Evolutionary conservation across 2,888 invertebrate species (phyloP), one percentile per base, ranked within the genome.

Genomic region (Drosophila colorata): DNA sequence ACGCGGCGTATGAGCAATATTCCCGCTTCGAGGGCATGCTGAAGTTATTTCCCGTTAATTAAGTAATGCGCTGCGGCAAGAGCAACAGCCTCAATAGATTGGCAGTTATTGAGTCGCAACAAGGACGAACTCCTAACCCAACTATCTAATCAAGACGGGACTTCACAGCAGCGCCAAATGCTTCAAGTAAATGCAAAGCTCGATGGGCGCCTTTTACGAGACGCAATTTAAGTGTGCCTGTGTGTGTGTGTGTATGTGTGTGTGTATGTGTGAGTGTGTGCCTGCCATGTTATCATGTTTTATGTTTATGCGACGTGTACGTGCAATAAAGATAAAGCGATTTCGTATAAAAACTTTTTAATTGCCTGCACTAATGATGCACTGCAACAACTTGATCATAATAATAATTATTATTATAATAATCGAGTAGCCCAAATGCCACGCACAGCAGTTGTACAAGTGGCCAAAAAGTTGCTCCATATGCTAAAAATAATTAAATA

Each of bases 291-390:
- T 85, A 84, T 87, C 77, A 79, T 84, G 69, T 80, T 85, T 87
- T 78, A 86, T 86, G 85, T 76, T 85, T 82, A 78, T 85, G 67
- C 73, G 69, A 69, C 81, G 67, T 81, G 79, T 84, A 77, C 79
- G 77, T 72, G 85, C 76, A 85, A 87, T 86, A 86, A 86, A 86
- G 85, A 86, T 86, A 86, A 86, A 86, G 76, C 78, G 85, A 75
- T 85, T 87, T 70, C 73, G 47, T 75, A 85, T 76, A 87, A 87
- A 84, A 87, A 86, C 82, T 86, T 86, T 86, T 87, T 88, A 86
- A 86, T 86, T 86, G 86, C 87, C 85, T 80, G 89, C 87, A 87
- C 89, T 86, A 86, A 88, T 86, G 89, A 86, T 88, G 86, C 89
- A 86, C 80, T 88, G 85, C 86, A 88, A 82, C 74, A 86, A 88